Conservation (phyloP, 2,888 invertebrate genomes). For the Cabera pusaria region DNA sequence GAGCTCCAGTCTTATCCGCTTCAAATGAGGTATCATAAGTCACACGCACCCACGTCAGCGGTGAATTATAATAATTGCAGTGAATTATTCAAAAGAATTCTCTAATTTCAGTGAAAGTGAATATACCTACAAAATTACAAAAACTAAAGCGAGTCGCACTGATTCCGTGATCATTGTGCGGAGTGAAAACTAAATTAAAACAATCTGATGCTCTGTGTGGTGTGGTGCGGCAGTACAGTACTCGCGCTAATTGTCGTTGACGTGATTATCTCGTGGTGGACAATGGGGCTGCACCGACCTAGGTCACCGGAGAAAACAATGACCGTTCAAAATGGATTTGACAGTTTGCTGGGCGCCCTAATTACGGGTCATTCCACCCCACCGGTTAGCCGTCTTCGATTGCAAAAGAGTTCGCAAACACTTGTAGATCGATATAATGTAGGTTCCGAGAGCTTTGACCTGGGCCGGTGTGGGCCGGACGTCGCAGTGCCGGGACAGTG, state of each 20-base stretch:
- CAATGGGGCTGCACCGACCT: conserved; percentile 8
- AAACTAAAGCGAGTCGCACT: conserved; percentile 20
- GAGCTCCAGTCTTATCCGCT: conserved; percentile 12
- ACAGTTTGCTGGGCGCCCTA: neutral
- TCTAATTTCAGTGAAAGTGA: conserved; percentile 33
- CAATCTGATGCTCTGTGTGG: conserved; percentile 8
- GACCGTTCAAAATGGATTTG: neutral
- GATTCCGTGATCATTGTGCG: conserved; percentile 11
- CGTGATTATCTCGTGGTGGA: conserved; percentile 1
- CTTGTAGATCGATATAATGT: conserved; percentile 12
- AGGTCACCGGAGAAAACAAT: conserved; percentile 11
- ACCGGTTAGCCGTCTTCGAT: conserved; percentile 4
- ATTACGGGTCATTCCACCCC: conserved; percentile 13
- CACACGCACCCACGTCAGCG: conserved; percentile 21
- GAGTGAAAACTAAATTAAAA: conserved; percentile 21
- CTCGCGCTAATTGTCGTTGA: conserved; percentile 4
- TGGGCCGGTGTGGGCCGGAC: conserved; percentile 3
- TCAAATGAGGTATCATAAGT: conserved; percentile 26
- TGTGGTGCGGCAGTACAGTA: neutral
- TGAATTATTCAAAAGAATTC: conserved; percentile 25
- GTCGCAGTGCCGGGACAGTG: neutral
- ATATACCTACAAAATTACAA: conserved; percentile 21
- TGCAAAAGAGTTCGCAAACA: conserved; percentile 12
- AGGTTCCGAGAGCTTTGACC: conserved; percentile 9
- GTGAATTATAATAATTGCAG: conserved; percentile 30